Evolutionary conservation across 2,113 vertebrate species (phyloP), one percentile per base, ranked within the genome.

Genomic region (Gobiocypris rarus): DNA sequence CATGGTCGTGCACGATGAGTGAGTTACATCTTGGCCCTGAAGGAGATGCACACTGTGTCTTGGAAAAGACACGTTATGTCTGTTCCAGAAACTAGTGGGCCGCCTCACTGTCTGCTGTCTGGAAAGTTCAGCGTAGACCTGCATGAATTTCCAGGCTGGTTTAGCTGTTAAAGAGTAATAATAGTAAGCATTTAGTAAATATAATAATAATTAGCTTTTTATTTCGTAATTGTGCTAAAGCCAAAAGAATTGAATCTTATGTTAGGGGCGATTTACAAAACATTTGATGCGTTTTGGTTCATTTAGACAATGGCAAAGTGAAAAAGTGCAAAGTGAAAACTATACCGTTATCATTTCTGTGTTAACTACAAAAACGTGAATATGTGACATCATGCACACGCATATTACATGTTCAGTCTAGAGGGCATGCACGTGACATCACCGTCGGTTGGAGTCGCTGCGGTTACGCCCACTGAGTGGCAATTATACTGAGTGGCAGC

Each of bases 1-100:
- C 13, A 90, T 92, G 67, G 94, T 98, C 77, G 94, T 99, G 56
- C 96, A 97, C 5, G 97, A 99, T 15, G 94, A 97, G 98, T 99
- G 95, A 95, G 97, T 90, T 58, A n/a, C 19, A 59, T 56, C n/a
- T 56, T 15, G 69, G 17, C 69, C 15, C 8, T 22, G 22, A 4
- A 26, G 34, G 34, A 41, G n/a, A 58, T 17, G 9, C 34, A 77
- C 52, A 71, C 22, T 45, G 38, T 4, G 22, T 71, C 9, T 71
- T 24, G 69, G 38, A 70, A 43, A 43, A n/a, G 67, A 70, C 22
- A 13, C 5, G 34, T 71, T 24, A 7, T 70, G 10, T 70, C 2
- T 43, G 67, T 70, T 70, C 34, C 67, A 70, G 67, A n/a, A 70
- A 19, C 9, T 41, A 70, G 31, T 38, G 67, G 4, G 65, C 34